Evolutionary conservation across 2,888 invertebrate genomes (phyloP).

Genomic region (Aporophyla nigra): DNA sequence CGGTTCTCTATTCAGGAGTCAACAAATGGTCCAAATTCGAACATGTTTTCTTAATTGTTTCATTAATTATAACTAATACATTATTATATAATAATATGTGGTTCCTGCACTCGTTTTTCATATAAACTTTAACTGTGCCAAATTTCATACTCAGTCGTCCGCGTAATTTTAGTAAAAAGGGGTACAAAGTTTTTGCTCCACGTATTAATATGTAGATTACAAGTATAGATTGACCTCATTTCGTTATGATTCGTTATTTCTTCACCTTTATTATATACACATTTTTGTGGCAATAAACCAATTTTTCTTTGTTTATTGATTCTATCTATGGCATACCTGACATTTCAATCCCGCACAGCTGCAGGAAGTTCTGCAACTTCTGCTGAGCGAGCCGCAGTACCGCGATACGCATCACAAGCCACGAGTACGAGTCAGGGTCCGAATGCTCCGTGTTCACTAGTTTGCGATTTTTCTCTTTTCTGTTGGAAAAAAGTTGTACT

Average conservation of each 20-base stretch:
- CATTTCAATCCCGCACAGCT: slow-evolving; percentile 96
- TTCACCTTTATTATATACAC: background rate
- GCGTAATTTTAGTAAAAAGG: no score
- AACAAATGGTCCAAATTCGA: no score
- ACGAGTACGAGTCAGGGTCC: slow-evolving; percentile 98
- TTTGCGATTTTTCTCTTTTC: slow-evolving; percentile 81
- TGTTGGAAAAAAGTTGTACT: background rate
- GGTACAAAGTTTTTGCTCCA: no score
- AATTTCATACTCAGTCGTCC: no score
- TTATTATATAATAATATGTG: no score
- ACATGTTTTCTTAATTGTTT: no score
- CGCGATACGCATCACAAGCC: slow-evolving; percentile 98
- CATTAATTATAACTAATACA: no score
- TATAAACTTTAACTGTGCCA: no score
- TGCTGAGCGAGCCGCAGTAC: slow-evolving; percentile 96
- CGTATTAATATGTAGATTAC: background rate
- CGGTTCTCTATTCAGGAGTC: background rate
- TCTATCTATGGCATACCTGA: slow-evolving; percentile 91
- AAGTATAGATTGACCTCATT: background rate
- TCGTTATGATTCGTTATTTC: background rate
- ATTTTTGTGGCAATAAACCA: background rate
- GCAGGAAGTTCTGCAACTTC: slow-evolving; percentile 96
- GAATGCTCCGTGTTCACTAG: slow-evolving; percentile 96
- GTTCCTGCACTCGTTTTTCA: no score
- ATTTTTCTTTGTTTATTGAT: background rate